These are phyloP conservation scores for Rhodophaea formosa DNA, from an alignment of 2,888 invertebrate genomes.

Conservation along the genomic window DNA sequence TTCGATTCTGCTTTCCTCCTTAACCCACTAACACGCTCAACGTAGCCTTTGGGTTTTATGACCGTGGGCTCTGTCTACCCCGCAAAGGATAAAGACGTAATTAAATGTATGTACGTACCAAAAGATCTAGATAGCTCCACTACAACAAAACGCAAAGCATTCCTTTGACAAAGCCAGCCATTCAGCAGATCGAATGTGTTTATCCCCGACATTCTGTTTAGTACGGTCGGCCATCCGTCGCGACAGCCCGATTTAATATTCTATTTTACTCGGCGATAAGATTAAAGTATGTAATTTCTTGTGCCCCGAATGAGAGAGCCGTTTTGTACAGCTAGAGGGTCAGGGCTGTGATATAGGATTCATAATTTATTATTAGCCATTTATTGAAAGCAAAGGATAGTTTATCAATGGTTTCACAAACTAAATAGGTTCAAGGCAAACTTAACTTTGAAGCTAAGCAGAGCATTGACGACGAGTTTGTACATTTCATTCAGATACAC, in stretches of 20 bases:
- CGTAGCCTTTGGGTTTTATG: too few relatives aligned
- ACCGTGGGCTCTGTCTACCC: too few relatives aligned
- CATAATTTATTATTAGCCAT: not conserved
- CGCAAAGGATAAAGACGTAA: too few relatives aligned
- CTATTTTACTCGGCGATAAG: conserved; percentile 78
- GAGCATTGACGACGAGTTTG: too few relatives aligned
- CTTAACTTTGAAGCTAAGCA: too few relatives aligned
- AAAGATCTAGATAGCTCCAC: conserved; percentile 7
- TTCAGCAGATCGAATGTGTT: conserved; percentile 59
- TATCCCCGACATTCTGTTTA: conserved; percentile 53
- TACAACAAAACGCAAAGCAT: conserved; percentile 38
- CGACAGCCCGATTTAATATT: conserved; percentile 75
- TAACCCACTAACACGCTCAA: too few relatives aligned
- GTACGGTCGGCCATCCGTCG: conserved; percentile 64
- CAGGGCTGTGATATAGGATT: conserved; percentile 49
- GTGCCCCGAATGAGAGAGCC: conserved; percentile 63
- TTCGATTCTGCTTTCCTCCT: too few relatives aligned
- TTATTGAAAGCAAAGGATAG: too few relatives aligned
- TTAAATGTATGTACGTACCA: too few relatives aligned
- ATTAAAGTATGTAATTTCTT: conserved; percentile 81
- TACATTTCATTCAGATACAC: too few relatives aligned
- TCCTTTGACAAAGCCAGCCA: conserved; percentile 40
- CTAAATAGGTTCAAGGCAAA: too few relatives aligned
- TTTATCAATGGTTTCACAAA: too few relatives aligned
- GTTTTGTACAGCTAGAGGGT: conserved; percentile 57